Conservation (phyloP, 92 coral and sea anemone species). For the Plumapathes pennacea region DNA sequence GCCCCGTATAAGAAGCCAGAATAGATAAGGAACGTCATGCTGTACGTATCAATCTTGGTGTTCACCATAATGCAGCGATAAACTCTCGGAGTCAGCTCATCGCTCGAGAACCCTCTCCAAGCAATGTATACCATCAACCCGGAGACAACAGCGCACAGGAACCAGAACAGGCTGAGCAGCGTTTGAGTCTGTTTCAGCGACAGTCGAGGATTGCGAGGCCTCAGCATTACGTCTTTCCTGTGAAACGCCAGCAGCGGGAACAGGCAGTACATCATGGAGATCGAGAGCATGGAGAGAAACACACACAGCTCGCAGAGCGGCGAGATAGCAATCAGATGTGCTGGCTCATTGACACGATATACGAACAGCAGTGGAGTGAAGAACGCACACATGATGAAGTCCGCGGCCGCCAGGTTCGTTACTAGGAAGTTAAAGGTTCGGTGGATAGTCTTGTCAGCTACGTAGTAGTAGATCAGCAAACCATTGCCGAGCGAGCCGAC, state of each 20-base stretch:
- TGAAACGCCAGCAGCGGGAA: conserved; percentile 87
- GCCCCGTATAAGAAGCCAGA: conserved; percentile 74
- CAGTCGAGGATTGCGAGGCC: conserved; percentile 66
- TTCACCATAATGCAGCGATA: conserved; percentile 86
- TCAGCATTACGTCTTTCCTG: conserved; percentile 75
- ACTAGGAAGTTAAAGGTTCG: conserved; percentile 70
- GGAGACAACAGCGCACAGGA: conserved; percentile 57
- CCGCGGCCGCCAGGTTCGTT: conserved; percentile 85
- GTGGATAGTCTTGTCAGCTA: conserved; percentile 57
- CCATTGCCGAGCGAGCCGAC: conserved; percentile 82
- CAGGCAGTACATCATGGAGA: conserved; percentile 77
- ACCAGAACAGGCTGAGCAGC: conserved; percentile 63
- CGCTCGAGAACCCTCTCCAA: conserved; percentile 56
- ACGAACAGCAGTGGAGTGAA: conserved; percentile 84
- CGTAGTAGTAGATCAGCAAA: conserved; percentile 62
- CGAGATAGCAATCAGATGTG: conserved; percentile 67
- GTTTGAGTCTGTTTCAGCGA: conserved; percentile 60
- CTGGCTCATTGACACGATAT: conserved; percentile 78
- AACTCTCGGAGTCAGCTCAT: conserved; percentile 65
- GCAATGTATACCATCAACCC: conserved; percentile 64
- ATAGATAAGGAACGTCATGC: conserved; percentile 70
- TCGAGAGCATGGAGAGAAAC: conserved; percentile 75
- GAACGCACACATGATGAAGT: conserved; percentile 64
- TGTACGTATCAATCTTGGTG: conserved; percentile 62
- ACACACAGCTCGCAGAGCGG: conserved; percentile 77